Evolutionary conservation across 2,797 vertebrate species (phyloP), one percentile per base, ranked within the genome.

Genomic region (Benthosema pterotum): DNA sequence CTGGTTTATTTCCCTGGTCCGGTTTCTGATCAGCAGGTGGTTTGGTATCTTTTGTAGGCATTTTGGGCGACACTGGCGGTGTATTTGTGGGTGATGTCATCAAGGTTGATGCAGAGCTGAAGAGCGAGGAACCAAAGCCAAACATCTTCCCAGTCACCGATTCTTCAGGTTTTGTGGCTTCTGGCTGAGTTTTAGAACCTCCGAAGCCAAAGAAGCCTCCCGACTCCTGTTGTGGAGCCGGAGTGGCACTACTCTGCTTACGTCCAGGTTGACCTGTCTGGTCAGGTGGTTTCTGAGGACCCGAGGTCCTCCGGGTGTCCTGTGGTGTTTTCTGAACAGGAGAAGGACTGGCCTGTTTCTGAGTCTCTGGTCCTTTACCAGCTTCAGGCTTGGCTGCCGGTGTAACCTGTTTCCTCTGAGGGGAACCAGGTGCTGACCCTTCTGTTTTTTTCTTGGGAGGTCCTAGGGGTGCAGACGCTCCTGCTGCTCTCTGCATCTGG

Each of bases 111-210:
- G 97, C 96, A 70, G 97, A 96, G 71, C 93, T 97, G 55, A 99
- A 95, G 70, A 99, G 92, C 0, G 96, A 97, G 14, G 96, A 96
- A 71, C 97, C 95, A 88, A 99, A 99, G 17, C 97, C 97, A 83
- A 98, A 94, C 72, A 98, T 94, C 62, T 97, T 99, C 9, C 95
- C 96, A 15, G 93, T 92, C 42, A 95, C 93, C 1, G 93, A 94
- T 67, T 94, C 95, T 65, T 71, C 64, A 18, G 85, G 76, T 19
- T 89, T 88, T 73, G 83, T 60, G 66, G 74, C 90, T 22, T 93
- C 89, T 0, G 93, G 91, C 62, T 95, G 93, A 64, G 92, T 83
- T 72, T 94, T 95, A 15, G 92, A 79, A 66, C 92, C 83, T 67
- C 95, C 94, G 86, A 98, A 97, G 22, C 95, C 94, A 80, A 98